These are phyloP conservation scores for Amphimallon solstitiale DNA, from an alignment of 2,888 invertebrate species.

Conservation along the genomic window DNA sequence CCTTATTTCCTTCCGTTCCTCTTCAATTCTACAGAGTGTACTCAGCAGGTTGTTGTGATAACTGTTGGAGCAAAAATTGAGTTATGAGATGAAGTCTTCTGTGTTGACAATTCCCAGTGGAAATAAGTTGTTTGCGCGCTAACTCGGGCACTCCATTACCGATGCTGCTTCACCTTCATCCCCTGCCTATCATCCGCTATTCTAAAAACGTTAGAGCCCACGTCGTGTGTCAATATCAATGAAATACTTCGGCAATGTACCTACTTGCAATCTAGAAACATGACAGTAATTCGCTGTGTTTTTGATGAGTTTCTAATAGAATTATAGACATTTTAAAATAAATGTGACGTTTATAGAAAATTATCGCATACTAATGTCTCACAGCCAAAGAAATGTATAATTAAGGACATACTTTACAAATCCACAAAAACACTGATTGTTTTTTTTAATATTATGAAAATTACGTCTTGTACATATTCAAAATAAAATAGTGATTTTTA, in stretches of 20 bases:
- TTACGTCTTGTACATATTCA: no score
- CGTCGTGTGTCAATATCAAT: slow-evolving; percentile 36
- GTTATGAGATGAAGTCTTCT: slow-evolving; percentile 63
- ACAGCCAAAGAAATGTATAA: no score
- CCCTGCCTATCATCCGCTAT: neutral
- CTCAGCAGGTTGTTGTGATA: slow-evolving; percentile 52
- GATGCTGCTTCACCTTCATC: slow-evolving; percentile 6
- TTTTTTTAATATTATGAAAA: no score
- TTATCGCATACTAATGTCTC: no score
- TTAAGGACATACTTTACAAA: no score
- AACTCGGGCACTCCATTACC: slow-evolving; percentile 44
- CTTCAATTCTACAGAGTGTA: slow-evolving; percentile 23
- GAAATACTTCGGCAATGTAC: slow-evolving; percentile 1
- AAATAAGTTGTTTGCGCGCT: slow-evolving; percentile 63
- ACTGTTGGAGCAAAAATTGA: slow-evolving; percentile 59
- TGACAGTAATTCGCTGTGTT: neutral
- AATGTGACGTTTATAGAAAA: no score
- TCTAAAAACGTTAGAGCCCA: slow-evolving; percentile 4
- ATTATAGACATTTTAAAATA: no score
- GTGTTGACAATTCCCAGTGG: slow-evolving; percentile 63
- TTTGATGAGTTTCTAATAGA: neutral
- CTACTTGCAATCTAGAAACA: neutral
- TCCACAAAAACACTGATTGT: no score
- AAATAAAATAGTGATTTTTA: no score
- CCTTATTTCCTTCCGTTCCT: slow-evolving; percentile 18